Percentiles rank a stretch among this genome's conserved stretches.
These are phyloP conservation scores for Drosophila algonquin DNA, from an alignment of 2,888 invertebrate genomes.

Conservation along the genomic window DNA sequence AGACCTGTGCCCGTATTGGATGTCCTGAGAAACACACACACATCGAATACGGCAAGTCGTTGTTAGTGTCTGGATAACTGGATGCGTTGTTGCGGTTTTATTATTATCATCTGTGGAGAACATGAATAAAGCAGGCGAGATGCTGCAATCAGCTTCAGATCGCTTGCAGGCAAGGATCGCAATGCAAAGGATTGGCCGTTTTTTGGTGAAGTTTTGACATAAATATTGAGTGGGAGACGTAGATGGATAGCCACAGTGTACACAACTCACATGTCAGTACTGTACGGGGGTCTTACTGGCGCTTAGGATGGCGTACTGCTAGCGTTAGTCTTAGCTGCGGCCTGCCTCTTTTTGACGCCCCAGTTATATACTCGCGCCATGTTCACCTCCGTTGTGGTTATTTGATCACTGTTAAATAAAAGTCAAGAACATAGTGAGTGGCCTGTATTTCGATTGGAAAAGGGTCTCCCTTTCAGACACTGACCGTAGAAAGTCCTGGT, in stretches of 20 bases:
- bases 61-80: background rate
- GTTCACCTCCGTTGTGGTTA: conserved; percentile 99
- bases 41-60: background rate
- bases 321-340: conserved; percentile 85
- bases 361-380: conserved; percentile 99
- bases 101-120: conserved; percentile 52
- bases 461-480: background rate
- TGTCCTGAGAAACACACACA: background rate
- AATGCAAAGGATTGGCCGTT: background rate
- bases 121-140: conserved; percentile 45
- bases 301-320: conserved; percentile 52
- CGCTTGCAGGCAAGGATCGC: conserved; percentile 6
- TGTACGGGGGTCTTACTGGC: conserved; percentile 22
- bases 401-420: conserved; percentile 91
- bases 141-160: conserved; percentile 44
- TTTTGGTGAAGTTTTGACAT: conserved; percentile 51
- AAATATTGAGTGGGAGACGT: conserved; percentile 57
- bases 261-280: conserved; percentile 34
- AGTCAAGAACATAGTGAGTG: background rate
- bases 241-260: conserved; percentile 14
- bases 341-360: conserved; percentile 96
- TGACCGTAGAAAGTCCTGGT: conserved; percentile 95
- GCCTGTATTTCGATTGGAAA: background rate
- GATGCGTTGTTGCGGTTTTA: conserved; percentile 47
- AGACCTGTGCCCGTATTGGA: background rate